These are phyloP conservation scores for Eubasilissa splendida DNA, from an alignment of 2,888 invertebrate genomes.

Conservation along the genomic window DNA sequence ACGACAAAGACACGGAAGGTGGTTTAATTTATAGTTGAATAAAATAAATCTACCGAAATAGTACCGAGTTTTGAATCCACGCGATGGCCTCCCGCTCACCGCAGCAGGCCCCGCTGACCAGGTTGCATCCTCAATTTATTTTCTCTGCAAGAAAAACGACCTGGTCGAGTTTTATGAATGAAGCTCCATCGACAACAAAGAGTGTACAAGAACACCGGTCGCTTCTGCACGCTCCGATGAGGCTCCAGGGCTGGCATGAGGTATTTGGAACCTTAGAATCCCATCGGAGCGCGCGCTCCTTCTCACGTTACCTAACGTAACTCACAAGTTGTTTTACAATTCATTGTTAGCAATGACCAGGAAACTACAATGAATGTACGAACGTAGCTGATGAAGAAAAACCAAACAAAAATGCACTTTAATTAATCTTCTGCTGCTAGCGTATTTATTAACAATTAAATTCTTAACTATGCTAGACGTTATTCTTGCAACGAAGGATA, in stretches of 20 bases:
- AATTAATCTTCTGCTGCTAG: too few relatives aligned
- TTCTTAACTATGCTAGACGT: too few relatives aligned
- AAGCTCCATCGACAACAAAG: slow-evolving; percentile 55
- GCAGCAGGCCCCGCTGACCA: slow-evolving; percentile 45
- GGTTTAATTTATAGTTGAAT: slow-evolving; percentile 17
- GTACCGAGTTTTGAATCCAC: slow-evolving; percentile 17
- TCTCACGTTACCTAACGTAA: too few relatives aligned
- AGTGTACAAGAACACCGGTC: slow-evolving; percentile 46
- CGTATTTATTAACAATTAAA: too few relatives aligned
- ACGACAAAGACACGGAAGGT: slow-evolving; percentile 3
- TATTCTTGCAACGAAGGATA: too few relatives aligned
- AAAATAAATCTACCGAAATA: slow-evolving; percentile 23
- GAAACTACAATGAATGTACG: not conserved
- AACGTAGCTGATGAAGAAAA: not conserved
- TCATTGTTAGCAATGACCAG: slow-evolving; percentile 32
- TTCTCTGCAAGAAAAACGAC: slow-evolving; percentile 53
- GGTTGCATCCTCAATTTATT: slow-evolving; percentile 59
- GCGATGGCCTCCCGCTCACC: slow-evolving; percentile 47
- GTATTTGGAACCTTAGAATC: too few relatives aligned
- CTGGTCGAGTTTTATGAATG: slow-evolving; percentile 55
- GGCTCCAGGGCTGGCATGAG: too few relatives aligned
- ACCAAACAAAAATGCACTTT: too few relatives aligned
- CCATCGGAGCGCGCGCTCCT: too few relatives aligned
- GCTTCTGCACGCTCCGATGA: slow-evolving; percentile 39
- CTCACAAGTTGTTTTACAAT: too few relatives aligned